Evolutionary conservation across 2,113 vertebrate species (phyloP).

Genomic region (Cygnus buccinator): DNA sequence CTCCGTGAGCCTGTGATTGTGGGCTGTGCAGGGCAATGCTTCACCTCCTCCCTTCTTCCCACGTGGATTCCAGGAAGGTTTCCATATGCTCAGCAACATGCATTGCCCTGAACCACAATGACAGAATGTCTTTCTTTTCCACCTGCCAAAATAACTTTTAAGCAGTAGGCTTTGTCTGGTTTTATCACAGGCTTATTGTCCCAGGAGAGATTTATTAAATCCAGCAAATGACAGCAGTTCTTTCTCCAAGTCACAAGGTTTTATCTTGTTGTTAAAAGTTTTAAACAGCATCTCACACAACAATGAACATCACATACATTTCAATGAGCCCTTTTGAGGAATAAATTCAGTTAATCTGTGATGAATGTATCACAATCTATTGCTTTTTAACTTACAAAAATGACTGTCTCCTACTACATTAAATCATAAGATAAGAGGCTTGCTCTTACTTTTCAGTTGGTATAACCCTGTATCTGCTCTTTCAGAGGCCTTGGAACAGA

Average conservation of each 20-base stretch:
- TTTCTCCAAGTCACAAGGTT: constrained; percentile 6
- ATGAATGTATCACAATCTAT: neutral
- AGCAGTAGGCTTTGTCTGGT: constrained; percentile 1
- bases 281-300: constrained; percentile 13
- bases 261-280: constrained; percentile 40
- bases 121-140: neutral
- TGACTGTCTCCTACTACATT: neutral
- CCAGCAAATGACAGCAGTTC: constrained; percentile 35
- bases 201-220: constrained; percentile 46
- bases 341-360: neutral
- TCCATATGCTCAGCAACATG: rapidly evolving
- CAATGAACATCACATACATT: constrained; percentile 29
- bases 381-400: neutral
- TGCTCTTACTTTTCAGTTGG: neutral
- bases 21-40: neutral
- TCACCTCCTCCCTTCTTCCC: neutral
- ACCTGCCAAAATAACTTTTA: neutral
- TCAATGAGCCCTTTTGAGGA: constrained; percentile 15
- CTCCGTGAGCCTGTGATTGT: rapidly evolving
- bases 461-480: neutral
- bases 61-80: rapidly evolving
- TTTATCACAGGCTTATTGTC: neutral
- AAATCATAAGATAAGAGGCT: neutral
- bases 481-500: neutral
- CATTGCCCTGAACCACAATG: neutral